Base-by-base conservation (phyloP, 2,888 invertebrate genomes). In the Rotaria socialis region DNA sequence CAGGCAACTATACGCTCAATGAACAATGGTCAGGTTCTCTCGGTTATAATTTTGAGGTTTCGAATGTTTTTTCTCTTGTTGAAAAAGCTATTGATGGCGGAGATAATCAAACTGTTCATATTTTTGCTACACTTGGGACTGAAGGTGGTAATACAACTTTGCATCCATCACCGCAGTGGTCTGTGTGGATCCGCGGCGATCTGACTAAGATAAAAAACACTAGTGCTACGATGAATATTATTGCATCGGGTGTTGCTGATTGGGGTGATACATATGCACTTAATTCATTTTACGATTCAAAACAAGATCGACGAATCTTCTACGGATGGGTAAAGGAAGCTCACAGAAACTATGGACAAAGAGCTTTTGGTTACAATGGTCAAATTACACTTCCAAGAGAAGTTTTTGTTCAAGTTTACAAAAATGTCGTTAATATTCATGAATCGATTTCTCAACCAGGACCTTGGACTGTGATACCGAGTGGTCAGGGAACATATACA, bases 181-280 rank as follows among this genome's bases (percentile, higher is more conserved):
- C 74, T 74, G 41, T 74, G 19, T 74, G 74, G 74, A 74, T 74
- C 11, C 8, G 41, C 19, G 74, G 74, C 35, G 19, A 74, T 74
- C 5, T 74, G 7, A 41, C 7, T 74, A 74, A 74, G 10, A 41
- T 16, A 41, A 41, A n/a, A 5, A 74, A 74, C 41, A 19, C 7
- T 74, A 41, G 41, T 74, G 41, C 7, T 19, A 74, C 8, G 3
- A 74, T 74, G 41, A 41, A 74, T 74, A 74, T 74, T 74, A 3
- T 74, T 35, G 74, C 74, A 74, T 35, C 41, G 14, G 74, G 74
- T 74, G 74, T 74, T 74, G 74, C 74, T 4, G 74, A 74, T 74
- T 74, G 74, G 74, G 74, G 74, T 35, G 74, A 74, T 74, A 74
- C 74, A n/a, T 74, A 74, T 74, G 74, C 74, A 41, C 74, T 74